Evolutionary conservation across 2,797 vertebrate genomes (phyloP).

Genomic region (Muraenolepis orangiensis): DNA sequence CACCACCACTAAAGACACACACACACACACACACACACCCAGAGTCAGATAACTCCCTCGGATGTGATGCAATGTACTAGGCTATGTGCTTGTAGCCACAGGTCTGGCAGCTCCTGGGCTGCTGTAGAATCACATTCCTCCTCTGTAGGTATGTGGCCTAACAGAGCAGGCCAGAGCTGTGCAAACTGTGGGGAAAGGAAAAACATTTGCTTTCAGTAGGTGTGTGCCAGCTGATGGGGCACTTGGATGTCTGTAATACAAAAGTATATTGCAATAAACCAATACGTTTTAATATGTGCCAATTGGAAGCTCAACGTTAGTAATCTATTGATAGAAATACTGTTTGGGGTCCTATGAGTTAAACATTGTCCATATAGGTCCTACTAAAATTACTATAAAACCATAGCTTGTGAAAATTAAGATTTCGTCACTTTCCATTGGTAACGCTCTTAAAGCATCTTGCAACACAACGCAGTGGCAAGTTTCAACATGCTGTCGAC

Average conservation of each 20-base stretch:
- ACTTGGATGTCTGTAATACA: constrained; percentile 9
- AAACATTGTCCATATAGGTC: not conserved
- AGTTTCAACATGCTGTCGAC: not conserved
- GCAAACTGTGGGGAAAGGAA: constrained; percentile 36
- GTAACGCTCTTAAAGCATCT: not conserved
- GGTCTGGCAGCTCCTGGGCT: constrained; percentile 57
- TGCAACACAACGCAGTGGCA: not conserved
- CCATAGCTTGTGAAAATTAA: not conserved
- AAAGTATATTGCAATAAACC: not conserved
- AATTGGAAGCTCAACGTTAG: not conserved
- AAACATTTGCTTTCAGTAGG: constrained; percentile 25
- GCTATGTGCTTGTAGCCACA: constrained; percentile 74
- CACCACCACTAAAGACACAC: not conserved
- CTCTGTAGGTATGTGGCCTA: constrained; percentile 57
- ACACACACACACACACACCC: constrained; percentile 48
- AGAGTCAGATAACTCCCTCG: constrained; percentile 51
- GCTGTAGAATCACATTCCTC: constrained; percentile 66
- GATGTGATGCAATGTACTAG: constrained; percentile 74
- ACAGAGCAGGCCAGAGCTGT: constrained; percentile 23
- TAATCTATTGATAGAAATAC: not conserved
- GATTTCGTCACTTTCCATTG: not conserved
- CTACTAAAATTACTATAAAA: not conserved
- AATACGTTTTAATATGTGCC: not conserved
- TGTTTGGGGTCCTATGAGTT: not conserved
- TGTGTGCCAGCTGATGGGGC: constrained; percentile 3